Percentiles rank a stretch among this genome's conserved stretches.
phyloP scores from a whole-genome alignment of 2,888 invertebrate genomes.

The Drosophila colorata region DNA sequence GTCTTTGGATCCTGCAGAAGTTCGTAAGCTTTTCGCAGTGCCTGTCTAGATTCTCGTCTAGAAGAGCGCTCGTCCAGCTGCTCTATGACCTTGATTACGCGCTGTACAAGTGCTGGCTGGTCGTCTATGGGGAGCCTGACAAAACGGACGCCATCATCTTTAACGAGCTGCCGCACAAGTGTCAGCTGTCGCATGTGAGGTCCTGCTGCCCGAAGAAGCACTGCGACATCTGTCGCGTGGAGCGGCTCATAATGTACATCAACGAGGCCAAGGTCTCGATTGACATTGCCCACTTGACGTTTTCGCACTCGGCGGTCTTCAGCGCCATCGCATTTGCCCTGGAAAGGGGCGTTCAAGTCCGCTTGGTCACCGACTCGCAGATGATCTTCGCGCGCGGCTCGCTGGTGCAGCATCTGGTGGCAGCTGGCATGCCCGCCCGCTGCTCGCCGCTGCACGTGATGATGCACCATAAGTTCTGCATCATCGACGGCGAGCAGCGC shows the following conservation, averaged over 20 bases:
- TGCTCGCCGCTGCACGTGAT: conserved; percentile 1
- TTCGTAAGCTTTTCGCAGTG: not conserved
- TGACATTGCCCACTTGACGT: conserved; percentile 5
- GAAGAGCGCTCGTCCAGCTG: not conserved
- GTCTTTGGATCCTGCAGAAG: not conserved
- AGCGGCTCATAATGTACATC: not conserved
- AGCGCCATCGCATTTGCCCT: not conserved
- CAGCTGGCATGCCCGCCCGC: not conserved
- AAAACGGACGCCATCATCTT: not conserved
- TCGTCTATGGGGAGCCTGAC: conserved; percentile 4
- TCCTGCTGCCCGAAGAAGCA: not conserved
- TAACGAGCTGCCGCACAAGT: not conserved
- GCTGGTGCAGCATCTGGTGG: not conserved
- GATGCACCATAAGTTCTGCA: conserved; percentile 21
- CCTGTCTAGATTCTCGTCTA: not conserved
- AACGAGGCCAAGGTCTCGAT: conserved; percentile 7
- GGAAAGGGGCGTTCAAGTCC: not conserved
- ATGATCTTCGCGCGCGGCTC: conserved; percentile 11
- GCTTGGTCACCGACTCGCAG: conserved; percentile 12
- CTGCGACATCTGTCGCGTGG: not conserved
- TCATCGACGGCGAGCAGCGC: conserved; percentile 15
- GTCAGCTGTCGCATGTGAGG: not conserved
- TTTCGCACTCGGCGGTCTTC: not conserved
- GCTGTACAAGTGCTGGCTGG: conserved; percentile 5
- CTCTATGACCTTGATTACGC: not conserved